Evolutionary conservation across 1,140 invertebrate genomes (phyloP).

Genomic region (Eupeodes corollae): DNA sequence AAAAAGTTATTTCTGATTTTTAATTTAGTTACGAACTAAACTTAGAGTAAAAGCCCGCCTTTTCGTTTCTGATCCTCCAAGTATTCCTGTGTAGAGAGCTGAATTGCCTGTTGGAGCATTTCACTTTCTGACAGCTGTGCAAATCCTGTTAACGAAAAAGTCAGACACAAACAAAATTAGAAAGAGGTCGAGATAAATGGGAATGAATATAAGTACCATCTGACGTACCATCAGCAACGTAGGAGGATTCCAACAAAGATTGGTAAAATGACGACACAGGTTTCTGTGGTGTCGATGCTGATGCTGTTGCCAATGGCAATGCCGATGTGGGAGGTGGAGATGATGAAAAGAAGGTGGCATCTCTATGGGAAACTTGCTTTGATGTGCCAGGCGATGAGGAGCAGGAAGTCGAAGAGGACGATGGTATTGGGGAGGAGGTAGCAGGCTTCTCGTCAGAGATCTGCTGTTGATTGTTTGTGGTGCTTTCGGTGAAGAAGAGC

Average conservation of each 20-base stretch:
- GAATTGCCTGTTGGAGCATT: conserved; percentile 34
- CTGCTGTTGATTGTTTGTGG: conserved; percentile 20
- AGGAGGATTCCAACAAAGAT: conserved; percentile 32
- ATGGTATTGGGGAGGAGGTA: conserved; percentile 1
- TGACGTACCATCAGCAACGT: conserved; percentile 27
- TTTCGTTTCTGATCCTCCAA: conserved; percentile 34
- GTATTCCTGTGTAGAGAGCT: conserved; percentile 34
- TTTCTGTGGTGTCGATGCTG: conserved; percentile 12
- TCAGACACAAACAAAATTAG: conserved; percentile 1
- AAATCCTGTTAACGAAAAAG: conserved; percentile 11
- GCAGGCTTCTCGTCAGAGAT: not conserved
- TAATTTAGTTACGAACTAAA: too few relatives aligned
- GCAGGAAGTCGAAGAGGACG: not conserved
- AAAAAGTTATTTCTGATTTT: too few relatives aligned
- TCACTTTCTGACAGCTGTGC: conserved; percentile 25
- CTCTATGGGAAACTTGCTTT: conserved; percentile 3
- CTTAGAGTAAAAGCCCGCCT: not conserved
- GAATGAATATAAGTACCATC: not conserved
- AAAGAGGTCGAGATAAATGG: not conserved
- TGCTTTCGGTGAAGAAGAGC: conserved; percentile 5
- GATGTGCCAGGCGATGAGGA: conserved; percentile 1
- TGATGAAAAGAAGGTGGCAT: too few relatives aligned
- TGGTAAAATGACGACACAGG: conserved; percentile 28
- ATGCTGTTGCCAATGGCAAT: conserved; percentile 3
- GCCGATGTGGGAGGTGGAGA: conserved; percentile 1